Base-by-base conservation (phyloP, 1,140 invertebrate genomes). In the Drosophila kohkoa region DNA sequence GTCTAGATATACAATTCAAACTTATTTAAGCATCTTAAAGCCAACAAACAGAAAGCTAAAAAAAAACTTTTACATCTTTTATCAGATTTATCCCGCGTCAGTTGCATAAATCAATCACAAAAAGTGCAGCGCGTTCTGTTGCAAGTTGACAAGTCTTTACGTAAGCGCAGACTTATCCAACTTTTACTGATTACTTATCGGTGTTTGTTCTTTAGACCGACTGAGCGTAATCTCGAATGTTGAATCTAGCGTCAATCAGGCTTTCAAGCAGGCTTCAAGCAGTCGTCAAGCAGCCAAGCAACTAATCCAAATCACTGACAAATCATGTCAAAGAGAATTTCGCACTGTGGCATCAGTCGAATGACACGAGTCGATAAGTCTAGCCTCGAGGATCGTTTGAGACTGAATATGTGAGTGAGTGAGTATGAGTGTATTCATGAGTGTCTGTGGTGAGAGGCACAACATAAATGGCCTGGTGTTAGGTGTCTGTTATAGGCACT, bases 401-500 rank as follows among this genome's bases (percentile, higher is more conserved):
- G 25, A 28, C 0, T 32, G 30, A 32, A 7, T 32, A 32, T 32
- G 30, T 7, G 46, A 58, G 28, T 16, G 48, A 48, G 7, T 4
- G 48, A 25, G 20, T 13, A 11, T 25, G 48, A 7, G 20, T 28
- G 5, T 16, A 35, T 32, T 32, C 30, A 32, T 32, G 30, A 32
- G 38, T 41, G 38, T 45, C 16, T 28, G 55, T 43, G 62, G 55
- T 35, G 25, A 54, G 57, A 41, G 59, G 41, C 25, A 3, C 49
- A 55, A 51, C 20, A 64, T 54, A 75, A 60, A 64, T 77, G 77
- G 62, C 43, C 28, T 54, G 65, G 77, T 83, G 81, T 83, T 74
- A 80, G 41, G 65, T 83, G 77, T 83, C 81, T 77, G 77, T 74
- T 80, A 67, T 64, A 65, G 73, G 51, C 81, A 80, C 77, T 74